Conservation (phyloP, 2,888 invertebrate genomes). For the Tetrapedia diversipes region DNA sequence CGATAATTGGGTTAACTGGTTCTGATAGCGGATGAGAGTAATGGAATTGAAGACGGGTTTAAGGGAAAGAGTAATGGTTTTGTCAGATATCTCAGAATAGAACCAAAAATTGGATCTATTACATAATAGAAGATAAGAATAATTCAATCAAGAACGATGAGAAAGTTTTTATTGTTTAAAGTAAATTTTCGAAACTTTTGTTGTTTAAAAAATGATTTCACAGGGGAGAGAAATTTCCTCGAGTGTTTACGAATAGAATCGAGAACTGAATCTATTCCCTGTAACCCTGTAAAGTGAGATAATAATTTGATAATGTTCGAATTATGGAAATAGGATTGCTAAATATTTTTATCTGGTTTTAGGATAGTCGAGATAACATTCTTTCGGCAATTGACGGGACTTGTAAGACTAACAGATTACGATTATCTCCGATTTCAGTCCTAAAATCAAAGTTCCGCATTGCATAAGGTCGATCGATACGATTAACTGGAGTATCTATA, state of each 20-base stretch:
- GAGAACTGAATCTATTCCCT: no score
- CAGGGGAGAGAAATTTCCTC: no score
- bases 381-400: neutral
- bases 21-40: neutral
- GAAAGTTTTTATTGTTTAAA: no score
- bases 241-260: no score
- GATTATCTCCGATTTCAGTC: neutral
- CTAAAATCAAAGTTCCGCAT: slow-evolving; percentile 28
- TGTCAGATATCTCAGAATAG: neutral
- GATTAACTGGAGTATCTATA: slow-evolving; percentile 42
- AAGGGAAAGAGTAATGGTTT: neutral
- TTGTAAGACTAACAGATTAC: neutral
- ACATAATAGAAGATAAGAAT: no score
- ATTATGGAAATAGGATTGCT: no score
- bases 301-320: no score
- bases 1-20: slow-evolving; percentile 7
- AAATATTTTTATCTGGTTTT: neutral
- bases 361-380: neutral
- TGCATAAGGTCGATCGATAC: slow-evolving; percentile 48
- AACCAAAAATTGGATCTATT: neutral
- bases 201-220: no score
- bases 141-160: no score
- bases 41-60: neutral
- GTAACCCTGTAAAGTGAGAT: no score
- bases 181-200: no score